Percentiles rank a stretch among this genome's conserved stretches.
Conservation (phyloP, 2,888 invertebrate species). For the Strigamia crassipes region DNA sequence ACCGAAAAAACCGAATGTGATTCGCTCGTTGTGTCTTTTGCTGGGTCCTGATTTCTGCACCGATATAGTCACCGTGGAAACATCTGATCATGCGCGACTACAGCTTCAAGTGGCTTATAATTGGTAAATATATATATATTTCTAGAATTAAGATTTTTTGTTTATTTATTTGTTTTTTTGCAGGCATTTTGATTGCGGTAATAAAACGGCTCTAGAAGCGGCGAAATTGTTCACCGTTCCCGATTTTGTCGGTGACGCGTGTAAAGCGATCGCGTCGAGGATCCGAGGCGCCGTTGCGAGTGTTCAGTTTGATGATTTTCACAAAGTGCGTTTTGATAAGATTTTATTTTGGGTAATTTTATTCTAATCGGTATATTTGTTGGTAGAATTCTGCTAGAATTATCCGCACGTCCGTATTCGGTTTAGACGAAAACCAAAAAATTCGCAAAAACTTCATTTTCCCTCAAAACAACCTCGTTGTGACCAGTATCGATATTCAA, state of each 20-base stretch:
- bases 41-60: constrained; percentile 64
- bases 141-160: not conserved
- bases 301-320: constrained; percentile 63
- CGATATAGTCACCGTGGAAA: constrained; percentile 63
- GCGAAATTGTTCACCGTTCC: constrained; percentile 63
- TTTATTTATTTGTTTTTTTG: not conserved
- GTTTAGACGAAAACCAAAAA: constrained; percentile 60
- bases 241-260: constrained; percentile 63
- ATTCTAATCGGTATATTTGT: not conserved
- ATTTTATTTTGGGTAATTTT: not conserved
- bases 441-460: constrained; percentile 60
- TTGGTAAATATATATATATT: constrained; percentile 58
- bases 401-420: constrained; percentile 62
- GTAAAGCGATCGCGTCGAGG: constrained; percentile 63
- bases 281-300: constrained; percentile 62
- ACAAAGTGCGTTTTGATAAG: constrained; percentile 57
- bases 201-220: constrained; percentile 55
- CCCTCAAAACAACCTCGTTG: constrained; percentile 60
- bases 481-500: constrained; percentile 63
- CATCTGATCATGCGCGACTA: constrained; percentile 63
- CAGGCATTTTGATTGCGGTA: constrained; percentile 60
- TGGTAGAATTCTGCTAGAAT: constrained; percentile 62
- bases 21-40: constrained; percentile 61
- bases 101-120: constrained; percentile 63
- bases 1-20: constrained; percentile 62